Conservation (phyloP, 2,797 vertebrate genomes). For the Aratinga solstitialis region DNA sequence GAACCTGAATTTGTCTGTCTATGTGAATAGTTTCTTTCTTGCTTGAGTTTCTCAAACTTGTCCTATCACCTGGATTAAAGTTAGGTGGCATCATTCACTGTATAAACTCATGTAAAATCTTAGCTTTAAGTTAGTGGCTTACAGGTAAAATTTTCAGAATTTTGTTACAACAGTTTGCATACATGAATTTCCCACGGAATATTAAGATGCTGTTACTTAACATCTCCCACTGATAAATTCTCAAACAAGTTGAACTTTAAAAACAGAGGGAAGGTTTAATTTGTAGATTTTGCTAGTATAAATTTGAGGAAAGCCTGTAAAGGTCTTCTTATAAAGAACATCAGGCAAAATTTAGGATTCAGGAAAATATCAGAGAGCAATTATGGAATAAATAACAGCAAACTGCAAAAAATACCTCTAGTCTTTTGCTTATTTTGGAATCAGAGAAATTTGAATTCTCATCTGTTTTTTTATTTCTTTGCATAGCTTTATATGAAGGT, state of each 20-base stretch:
- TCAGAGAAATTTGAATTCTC: not conserved
- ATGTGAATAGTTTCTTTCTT: not conserved
- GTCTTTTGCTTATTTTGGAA: not conserved
- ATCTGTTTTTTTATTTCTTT: not conserved
- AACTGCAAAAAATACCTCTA: not conserved
- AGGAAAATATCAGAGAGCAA: not conserved
- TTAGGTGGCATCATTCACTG: not conserved
- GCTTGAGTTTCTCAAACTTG: not conserved
- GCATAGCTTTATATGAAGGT: not conserved
- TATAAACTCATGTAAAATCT: not conserved
- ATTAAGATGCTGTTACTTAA: not conserved
- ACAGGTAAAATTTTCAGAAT: not conserved
- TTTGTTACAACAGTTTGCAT: not conserved
- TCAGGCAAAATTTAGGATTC: not conserved
- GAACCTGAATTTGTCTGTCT: not conserved
- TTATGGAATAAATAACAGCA: not conserved
- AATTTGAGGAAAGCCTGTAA: not conserved
- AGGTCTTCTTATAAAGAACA: not conserved
- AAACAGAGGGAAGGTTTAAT: not conserved
- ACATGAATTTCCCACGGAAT: not conserved
- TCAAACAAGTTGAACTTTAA: not conserved
- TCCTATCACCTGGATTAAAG: not conserved
- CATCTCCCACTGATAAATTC: not conserved
- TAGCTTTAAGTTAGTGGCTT: not conserved
- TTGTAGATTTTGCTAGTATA: not conserved